Evolutionary conservation across 2,888 invertebrate genomes (phyloP), one percentile per base, ranked within the genome.

Genomic region (Drosophila yooni): DNA sequence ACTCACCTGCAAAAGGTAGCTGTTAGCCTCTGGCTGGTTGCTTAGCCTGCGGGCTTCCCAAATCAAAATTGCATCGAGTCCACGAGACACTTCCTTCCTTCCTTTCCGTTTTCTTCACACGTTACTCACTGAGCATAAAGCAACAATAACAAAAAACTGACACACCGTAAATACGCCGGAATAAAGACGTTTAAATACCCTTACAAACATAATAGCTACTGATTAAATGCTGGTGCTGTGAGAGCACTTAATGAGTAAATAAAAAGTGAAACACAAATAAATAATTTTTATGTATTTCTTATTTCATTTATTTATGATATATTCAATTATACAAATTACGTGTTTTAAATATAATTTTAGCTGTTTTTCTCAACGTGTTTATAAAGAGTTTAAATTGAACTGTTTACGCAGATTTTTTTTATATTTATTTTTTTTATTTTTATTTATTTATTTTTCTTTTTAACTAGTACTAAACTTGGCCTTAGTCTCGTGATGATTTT

Each of bases 61-160:
- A 87, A 86, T 86, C 85, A 86, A 88, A 85, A 85, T 86, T 87
- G 86, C 77, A 76, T 63, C 61, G 64, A 53, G 67, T 53, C 73
- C 73, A 57, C n/a, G 72, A 74, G 80, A 70, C 78, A 83, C 87
- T 86, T 86, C 74, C 83, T 74, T 61, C 27, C 58, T 25, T 50
- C n/a, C 60, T 25, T 21, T 31, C 48, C 60, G 69, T 73, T n/a
- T n/a, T 2, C 13, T 87, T 87, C 87, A 83, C 87, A 87, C 89
- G 87, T 85, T 87, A 80, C 66, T 85, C 87, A 89, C 71, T 64
- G 83, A 82, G 85, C 87, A 85, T 79, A 83, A 89, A 87, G 81
- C 74, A 61, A 72, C 58, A 65, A 33, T 27, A 58, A 25, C 33
- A 61, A 50, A 34, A 11, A 29, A 31, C n/a, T 10, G 7, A 3